Percentiles rank a stretch among this genome's conserved stretches.
These are phyloP conservation scores for Cancer borealis DNA, from an alignment of 2,888 invertebrate species.

Conservation along the genomic window DNA sequence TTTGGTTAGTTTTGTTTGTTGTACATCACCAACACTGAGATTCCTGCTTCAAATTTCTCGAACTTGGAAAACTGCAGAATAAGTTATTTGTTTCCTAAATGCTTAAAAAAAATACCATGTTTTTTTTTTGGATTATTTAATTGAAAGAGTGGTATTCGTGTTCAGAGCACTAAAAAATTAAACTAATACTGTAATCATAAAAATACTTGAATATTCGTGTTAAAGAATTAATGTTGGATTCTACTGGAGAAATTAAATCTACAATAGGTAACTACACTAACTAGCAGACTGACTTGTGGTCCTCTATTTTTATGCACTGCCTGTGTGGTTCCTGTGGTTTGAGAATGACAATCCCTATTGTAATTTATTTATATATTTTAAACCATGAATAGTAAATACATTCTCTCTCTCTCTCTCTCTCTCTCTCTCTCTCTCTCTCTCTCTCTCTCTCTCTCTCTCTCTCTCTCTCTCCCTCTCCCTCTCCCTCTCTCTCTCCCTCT, in stretches of 20 bases:
- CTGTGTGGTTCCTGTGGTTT: not conserved
- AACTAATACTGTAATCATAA: not conserved
- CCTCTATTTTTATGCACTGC: not conserved
- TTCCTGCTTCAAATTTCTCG: not conserved
- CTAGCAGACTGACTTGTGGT: not conserved
- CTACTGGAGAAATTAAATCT: not conserved
- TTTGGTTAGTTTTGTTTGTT: not conserved
- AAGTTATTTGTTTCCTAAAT: not conserved
- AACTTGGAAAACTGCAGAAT: not conserved
- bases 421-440: no score
- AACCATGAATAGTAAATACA: not conserved
- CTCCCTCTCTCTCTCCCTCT: not conserved
- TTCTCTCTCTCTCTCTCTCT: no score
- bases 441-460: no score
- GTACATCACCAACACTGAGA: not conserved
- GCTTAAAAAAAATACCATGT: not conserved
- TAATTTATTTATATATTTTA: not conserved
- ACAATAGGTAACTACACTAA: not conserved
- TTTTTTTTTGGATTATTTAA: not conserved
- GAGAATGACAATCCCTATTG: not conserved
- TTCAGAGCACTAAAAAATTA: not conserved
- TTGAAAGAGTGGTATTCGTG: not conserved
- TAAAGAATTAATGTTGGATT: not conserved
- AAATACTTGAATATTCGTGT: not conserved
- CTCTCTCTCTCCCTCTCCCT: no score